These are phyloP conservation scores for Sphenopsis melanotis DNA, from an alignment of 2,797 vertebrate species.

Conservation along the genomic window DNA sequence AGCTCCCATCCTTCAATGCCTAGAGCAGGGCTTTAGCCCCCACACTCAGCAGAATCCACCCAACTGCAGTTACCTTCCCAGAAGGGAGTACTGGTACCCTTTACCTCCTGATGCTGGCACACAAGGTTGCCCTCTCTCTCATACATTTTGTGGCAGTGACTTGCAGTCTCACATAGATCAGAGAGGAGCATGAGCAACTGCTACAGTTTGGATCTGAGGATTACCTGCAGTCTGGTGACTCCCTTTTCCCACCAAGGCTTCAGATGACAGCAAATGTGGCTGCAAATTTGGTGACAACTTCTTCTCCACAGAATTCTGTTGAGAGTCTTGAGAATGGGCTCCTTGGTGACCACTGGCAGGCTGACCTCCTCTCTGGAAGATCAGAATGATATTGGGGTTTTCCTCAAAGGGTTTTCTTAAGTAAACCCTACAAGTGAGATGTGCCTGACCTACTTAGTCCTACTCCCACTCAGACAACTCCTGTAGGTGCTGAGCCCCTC, in stretches of 20 bases:
- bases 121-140: neutral
- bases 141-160: neutral
- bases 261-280: constrained; percentile 11
- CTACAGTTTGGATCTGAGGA: neutral
- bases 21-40: neutral
- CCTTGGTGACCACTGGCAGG: neutral
- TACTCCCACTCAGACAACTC: neutral
- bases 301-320: neutral
- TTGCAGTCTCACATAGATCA: neutral
- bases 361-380: constrained; percentile 7
- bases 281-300: neutral
- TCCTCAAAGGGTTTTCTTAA: neutral
- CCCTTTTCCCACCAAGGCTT: constrained; percentile 5
- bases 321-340: neutral
- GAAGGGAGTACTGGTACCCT: neutral
- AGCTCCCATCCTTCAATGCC: neutral
- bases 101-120: neutral
- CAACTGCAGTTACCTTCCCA: neutral
- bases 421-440: neutral
- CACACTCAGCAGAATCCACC: neutral
- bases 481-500: neutral
- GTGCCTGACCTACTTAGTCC: neutral
- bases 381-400: neutral
- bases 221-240: constrained; percentile 58
- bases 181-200: neutral